Evolutionary conservation across 1,140 invertebrate species (phyloP).

Genomic region (Neodiprion fabricii): DNA sequence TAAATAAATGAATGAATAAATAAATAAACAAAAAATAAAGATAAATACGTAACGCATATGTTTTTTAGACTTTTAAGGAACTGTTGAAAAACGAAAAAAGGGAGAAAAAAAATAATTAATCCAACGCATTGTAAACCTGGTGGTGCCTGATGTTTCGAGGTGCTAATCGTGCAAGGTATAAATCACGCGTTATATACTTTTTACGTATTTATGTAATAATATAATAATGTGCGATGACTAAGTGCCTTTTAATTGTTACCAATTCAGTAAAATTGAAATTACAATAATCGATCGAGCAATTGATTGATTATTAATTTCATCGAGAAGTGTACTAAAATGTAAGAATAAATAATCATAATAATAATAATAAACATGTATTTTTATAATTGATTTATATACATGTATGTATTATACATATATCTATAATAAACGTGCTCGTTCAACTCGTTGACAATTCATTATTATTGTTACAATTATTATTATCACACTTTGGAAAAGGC

Average conservation of each 20-base stretch:
- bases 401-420: conserved; percentile 7
- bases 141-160: background rate
- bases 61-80: conserved; percentile 30
- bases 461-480: background rate
- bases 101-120: conserved; percentile 13
- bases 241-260: conserved; percentile 34
- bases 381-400: conserved; percentile 6
- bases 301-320: conserved; percentile 11
- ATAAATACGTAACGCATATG: conserved; percentile 28
- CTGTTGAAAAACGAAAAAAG: background rate
- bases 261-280: conserved; percentile 12
- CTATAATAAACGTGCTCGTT: background rate
- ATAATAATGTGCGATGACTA: conserved; percentile 40
- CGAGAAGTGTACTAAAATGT: background rate
- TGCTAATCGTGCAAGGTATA: background rate
- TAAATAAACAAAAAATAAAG: too few species aligned
- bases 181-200: too few species aligned
- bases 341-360: conserved; percentile 7
- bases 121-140: background rate
- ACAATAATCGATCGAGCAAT: conserved; percentile 12
- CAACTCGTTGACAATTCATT: conserved; percentile 12
- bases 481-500: background rate
- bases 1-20: too few species aligned
- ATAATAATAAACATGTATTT: background rate
- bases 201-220: background rate